phyloP scores from a whole-genome alignment of 2,797 vertebrate species.

The Helicolenus hilgendorfi region DNA sequence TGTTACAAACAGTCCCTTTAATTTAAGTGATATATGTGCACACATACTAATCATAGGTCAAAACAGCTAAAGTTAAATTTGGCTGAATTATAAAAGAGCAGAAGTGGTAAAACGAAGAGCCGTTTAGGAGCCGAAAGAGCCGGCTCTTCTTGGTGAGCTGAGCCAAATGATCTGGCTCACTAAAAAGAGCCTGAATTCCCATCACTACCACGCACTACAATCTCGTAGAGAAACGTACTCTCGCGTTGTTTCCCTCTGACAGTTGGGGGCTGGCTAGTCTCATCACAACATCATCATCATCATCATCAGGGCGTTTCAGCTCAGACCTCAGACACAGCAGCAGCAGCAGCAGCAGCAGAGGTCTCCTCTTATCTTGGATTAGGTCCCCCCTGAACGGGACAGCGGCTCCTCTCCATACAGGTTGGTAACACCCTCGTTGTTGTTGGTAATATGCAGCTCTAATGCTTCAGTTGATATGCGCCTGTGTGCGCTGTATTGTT shows the following conservation, averaged over 20 bases:
- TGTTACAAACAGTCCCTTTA: too few species aligned
- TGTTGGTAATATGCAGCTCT: background rate
- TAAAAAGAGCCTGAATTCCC: too few species aligned
- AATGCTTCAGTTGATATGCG: background rate
- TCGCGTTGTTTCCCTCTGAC: conserved; percentile 71
- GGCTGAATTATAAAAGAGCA: too few species aligned
- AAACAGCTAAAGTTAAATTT: too few species aligned
- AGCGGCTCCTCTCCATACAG: conserved; percentile 58
- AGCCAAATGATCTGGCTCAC: too few species aligned
- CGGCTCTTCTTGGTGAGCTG: too few species aligned
- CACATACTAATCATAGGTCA: too few species aligned
- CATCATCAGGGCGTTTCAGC: conserved; percentile 82
- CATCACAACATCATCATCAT: conserved; percentile 81
- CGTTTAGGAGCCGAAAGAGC: too few species aligned
- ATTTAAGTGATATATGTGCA: too few species aligned
- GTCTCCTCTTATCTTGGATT: conserved; percentile 28
- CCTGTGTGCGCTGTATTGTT: conserved; percentile 17
- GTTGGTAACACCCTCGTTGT: conserved; percentile 58
- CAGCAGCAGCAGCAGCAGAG: background rate
- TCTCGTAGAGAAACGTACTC: conserved; percentile 20
- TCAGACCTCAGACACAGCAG: conserved; percentile 1
- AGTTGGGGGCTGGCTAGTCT: conserved; percentile 58
- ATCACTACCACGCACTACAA: background rate
- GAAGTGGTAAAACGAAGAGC: too few species aligned
- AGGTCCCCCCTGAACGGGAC: conserved; percentile 56